Evolutionary conservation across 2,888 invertebrate species (phyloP).

Genomic region (Lasioglossum morio): DNA sequence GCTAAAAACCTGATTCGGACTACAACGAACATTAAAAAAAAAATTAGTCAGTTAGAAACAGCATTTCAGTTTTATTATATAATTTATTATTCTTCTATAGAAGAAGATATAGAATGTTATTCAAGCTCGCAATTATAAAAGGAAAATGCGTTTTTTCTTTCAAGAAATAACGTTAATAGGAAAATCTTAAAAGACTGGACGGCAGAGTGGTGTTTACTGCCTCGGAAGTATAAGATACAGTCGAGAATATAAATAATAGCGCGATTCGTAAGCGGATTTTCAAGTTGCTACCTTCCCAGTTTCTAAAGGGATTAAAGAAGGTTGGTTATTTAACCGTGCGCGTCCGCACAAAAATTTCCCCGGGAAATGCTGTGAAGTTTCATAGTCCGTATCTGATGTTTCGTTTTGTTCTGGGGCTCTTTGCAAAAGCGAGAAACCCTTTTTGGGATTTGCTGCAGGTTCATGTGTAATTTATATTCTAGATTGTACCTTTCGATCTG

Average conservation of each 20-base stretch:
- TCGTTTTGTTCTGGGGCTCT: not conserved
- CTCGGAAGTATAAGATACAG: not conserved
- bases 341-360: constrained; percentile 26
- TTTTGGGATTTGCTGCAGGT: not conserved
- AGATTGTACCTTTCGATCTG: not conserved
- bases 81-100: too few species aligned
- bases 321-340: constrained; percentile 24
- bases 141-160: not conserved
- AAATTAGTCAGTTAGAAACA: too few species aligned
- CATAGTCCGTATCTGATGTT: not conserved
- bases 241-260: constrained; percentile 33
- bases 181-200: not conserved
- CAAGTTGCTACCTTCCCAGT: constrained; percentile 26
- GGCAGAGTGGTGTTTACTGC: constrained; percentile 12
- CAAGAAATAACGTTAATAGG: not conserved
- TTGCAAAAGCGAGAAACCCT: not conserved
- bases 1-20: too few species aligned
- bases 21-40: too few species aligned
- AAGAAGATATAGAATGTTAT: not conserved
- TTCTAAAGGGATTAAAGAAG: constrained; percentile 38
- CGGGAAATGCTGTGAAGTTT: constrained; percentile 14
- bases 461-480: not conserved
- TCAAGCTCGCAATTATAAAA: not conserved
- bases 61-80: too few species aligned
- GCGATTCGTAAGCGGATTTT: constrained; percentile 46